Evolutionary conservation across 2,888 invertebrate genomes (phyloP), one percentile per base, ranked within the genome.

Genomic region (Lutraria lutraria): DNA sequence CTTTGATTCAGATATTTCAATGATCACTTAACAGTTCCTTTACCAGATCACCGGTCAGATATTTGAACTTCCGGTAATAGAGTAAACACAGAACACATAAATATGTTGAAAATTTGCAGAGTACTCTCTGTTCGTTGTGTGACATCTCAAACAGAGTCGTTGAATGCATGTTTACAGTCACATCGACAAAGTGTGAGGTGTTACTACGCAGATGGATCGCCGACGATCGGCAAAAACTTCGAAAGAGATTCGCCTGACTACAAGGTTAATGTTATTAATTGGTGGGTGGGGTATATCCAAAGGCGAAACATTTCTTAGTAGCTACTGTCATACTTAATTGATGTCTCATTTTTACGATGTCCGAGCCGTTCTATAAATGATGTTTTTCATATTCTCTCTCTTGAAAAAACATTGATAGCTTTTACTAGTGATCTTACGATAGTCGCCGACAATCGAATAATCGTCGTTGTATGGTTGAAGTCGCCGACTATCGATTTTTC

Each of bases 181-280:
- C 2, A 87, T 52, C 72, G 76, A 54, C 68, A 72, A 15, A 81
- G 31, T 15, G 83, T 79, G 12, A 85, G 95, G 85, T 85, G 86
- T 6, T 95, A 95, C 88, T 93, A 95, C 84, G 91, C 93, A 12
- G 96, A 96, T 86, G 90, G 93, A 80, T 93, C 94, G 21, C 93
- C 94, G 43, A 94, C 94, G 43, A 94, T 96, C 87, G 96, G 96
- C 0, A 93, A 95, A 54, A 84, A 86, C 10, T 93, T 94, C 25
- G 96, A 96, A 29, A 91, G 88, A 53, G 92, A 93, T 56, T 94
- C 95, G 29, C 89, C 93, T 4, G 95, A 96, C 85, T 96, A 95
- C 92, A 94, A 96, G 95, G 96, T 95, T 81, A 85, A 80, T n/a
- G 19, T 68, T 54, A 29, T 56, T n/a, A 76, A 72, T 72, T 68